Percentiles rank a stretch among this genome's conserved stretches.
Conservation (phyloP, 2,113 vertebrate genomes). For the Eulemur rufifrons region DNA sequence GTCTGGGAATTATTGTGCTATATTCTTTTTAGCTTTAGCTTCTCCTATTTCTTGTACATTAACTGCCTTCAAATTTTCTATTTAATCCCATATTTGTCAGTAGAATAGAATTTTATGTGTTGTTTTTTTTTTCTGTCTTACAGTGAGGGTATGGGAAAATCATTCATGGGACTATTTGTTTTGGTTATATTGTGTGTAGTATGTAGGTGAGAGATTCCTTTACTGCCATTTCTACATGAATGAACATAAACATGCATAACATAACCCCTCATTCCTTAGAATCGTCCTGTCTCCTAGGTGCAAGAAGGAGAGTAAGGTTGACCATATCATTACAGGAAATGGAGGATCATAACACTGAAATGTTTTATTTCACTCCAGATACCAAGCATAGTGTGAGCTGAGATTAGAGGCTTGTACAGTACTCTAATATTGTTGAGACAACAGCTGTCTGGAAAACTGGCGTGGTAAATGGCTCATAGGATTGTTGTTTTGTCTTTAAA, state of each 20-base stretch:
- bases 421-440: background rate
- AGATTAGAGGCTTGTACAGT: background rate
- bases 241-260: background rate
- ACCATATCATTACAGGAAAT: background rate
- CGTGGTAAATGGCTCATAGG: background rate
- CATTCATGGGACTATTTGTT: background rate
- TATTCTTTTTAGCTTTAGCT: background rate
- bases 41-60: background rate
- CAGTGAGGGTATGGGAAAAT: background rate
- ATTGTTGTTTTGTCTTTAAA: constrained; percentile 10
- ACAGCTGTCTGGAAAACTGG: background rate
- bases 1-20: background rate
- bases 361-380: background rate
- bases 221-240: background rate
- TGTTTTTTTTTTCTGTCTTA: background rate
- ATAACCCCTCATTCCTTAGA: background rate
- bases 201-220: background rate
- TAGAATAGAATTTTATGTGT: background rate
- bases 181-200: background rate
- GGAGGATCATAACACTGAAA: background rate
- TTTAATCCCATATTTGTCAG: background rate
- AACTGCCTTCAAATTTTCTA: background rate
- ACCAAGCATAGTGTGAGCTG: background rate
- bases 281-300: background rate
- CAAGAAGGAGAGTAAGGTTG: background rate